Evolutionary conservation across 2,113 vertebrate genomes (phyloP), one percentile per base, ranked within the genome.

Genomic region (Alethe diademata): DNA sequence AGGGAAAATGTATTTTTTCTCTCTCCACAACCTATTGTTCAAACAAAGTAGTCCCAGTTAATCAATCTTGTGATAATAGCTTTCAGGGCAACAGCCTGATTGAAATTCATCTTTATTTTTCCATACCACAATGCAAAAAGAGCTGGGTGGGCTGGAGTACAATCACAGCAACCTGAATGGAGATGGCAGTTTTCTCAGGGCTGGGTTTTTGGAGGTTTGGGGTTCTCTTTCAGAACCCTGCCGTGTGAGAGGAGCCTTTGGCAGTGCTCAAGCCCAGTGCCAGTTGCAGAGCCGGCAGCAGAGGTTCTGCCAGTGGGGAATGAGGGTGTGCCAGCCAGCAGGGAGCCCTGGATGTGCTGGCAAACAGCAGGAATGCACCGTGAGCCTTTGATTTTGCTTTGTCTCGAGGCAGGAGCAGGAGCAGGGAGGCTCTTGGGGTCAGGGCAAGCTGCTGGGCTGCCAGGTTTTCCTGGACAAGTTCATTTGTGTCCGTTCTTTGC

Each of bases 31-130:
- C 56, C 33, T 90, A 73, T 89, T 95, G 42, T 95, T 91, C 90
- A 86, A 93, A 85, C 47, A 36, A 85, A 96, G 92, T 29, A 54
- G 40, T 53, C 16, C 69, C 86, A 65, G 88, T 96, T 96, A 94
- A 95, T 96, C 94, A 96, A 82, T 96, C 48, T 90, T 86, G 72
- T 83, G 90, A 71, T 92, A 93, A 96, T 70, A 81, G 65, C 56
- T 95, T 48, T 74, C 67, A 83, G 66, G 51, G 62, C 42, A 86
- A 40, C 54, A 43, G 57, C 31, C 19, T 45, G 58, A 83, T 67
- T 91, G 92, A 70, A 94, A 74, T 76, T 43, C 53, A n/a, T 65
- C 83, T 79, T 64, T 64, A 84, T 70, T 92, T 94, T 93, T 91
- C 61, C 86, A 64, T 11, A 18, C 40, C 70, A 58, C 53, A 51